A percentile compares a stretch with the other conserved stretches of the same genome.
Evolutionary conservation across 2,888 invertebrate genomes (phyloP).

Genomic region (Leptinotarsa peninsularis): DNA sequence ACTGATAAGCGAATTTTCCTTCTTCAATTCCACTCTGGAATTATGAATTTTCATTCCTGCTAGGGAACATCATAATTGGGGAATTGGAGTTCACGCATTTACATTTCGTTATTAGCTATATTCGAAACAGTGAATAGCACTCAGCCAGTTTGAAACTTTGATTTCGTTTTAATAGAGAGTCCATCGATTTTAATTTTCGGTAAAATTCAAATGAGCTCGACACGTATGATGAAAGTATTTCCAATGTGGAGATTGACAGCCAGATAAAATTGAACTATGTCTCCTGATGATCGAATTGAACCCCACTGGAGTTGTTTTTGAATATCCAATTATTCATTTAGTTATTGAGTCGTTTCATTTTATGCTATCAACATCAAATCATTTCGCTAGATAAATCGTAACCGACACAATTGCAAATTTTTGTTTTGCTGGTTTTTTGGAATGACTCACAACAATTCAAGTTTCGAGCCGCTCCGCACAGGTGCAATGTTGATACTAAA

Average conservation of each 20-base stretch:
- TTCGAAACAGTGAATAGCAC: constrained; percentile 16
- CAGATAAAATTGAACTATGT: too few relatives aligned
- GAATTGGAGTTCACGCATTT: neutral
- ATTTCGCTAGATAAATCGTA: too few relatives aligned
- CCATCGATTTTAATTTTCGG: neutral
- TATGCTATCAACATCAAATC: too few relatives aligned
- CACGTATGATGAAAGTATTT: neutral
- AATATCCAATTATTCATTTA: too few relatives aligned
- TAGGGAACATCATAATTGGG: neutral
- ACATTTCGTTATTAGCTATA: neutral
- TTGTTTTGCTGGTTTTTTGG: too few relatives aligned
- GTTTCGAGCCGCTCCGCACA: too few relatives aligned
- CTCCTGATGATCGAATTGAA: too few relatives aligned
- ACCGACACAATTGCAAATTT: too few relatives aligned
- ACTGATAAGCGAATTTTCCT: neutral
- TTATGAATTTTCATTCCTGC: neutral
- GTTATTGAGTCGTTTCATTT: too few relatives aligned
- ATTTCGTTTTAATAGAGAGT: neutral
- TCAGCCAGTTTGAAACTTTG: constrained; percentile 10
- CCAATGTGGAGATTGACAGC: neutral
- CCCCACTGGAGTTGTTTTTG: too few relatives aligned
- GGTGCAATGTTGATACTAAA: too few relatives aligned
- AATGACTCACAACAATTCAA: too few relatives aligned
- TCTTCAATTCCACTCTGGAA: neutral
- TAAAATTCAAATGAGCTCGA: neutral